Evolutionary conservation across 1,140 invertebrate species (phyloP).

Genomic region (Fopius arisanus): DNA sequence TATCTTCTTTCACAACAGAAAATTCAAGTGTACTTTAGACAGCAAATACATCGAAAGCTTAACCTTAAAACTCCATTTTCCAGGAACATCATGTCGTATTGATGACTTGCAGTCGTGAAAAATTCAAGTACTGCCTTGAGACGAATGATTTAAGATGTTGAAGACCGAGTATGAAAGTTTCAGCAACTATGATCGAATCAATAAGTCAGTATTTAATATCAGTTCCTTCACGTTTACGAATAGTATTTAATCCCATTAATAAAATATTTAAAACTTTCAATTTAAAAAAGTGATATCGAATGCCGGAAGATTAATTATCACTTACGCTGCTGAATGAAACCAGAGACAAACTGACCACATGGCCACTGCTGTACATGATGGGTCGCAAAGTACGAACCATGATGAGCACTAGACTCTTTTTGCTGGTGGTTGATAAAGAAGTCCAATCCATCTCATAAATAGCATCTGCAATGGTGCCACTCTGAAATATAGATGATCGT

Average conservation of each 20-base stretch:
- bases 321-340: slow-evolving; percentile 1
- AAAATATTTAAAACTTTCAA: not conserved
- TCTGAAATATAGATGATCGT: not conserved
- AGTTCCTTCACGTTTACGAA: too few species aligned
- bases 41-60: too few species aligned
- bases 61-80: too few species aligned
- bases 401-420: not conserved
- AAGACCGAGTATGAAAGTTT: not conserved
- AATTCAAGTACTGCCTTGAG: not conserved
- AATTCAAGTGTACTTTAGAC: too few species aligned
- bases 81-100: too few species aligned
- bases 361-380: not conserved
- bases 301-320: not conserved
- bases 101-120: too few species aligned
- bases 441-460: not conserved
- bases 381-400: not conserved
- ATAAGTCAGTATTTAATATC: not conserved
- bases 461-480: not conserved
- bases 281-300: too few species aligned
- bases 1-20: too few species aligned
- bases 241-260: not conserved
- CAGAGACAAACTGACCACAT: not conserved
- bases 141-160: not conserved
- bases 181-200: not conserved
- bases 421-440: not conserved